A percentile compares a stretch with the other conserved stretches of the same genome.
Conservation (phyloP, 2,888 invertebrate species). For the Vesta saturnalis region DNA sequence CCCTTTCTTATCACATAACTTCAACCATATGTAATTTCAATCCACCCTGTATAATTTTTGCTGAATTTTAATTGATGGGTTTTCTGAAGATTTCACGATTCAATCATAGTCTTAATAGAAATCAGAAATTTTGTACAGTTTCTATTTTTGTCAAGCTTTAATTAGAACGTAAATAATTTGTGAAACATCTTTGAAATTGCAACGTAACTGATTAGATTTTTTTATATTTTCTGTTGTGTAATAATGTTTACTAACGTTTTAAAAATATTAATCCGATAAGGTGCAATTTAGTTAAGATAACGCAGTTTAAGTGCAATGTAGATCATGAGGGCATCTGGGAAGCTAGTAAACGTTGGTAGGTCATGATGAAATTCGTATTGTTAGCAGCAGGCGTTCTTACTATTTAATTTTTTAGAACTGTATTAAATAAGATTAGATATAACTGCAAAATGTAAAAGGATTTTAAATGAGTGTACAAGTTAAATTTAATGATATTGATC, state of each 20-base stretch:
- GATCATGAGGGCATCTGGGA: conserved; percentile 19
- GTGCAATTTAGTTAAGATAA: conserved; percentile 2
- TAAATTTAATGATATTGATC: conserved; percentile 28
- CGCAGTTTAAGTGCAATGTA: conserved; percentile 10
- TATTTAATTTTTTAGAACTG: neutral
- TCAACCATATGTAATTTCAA: too few species aligned
- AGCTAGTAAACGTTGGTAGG: conserved; percentile 7
- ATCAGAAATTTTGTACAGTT: too few species aligned
- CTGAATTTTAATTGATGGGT: too few species aligned
- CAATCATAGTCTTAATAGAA: too few species aligned
- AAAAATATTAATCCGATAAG: neutral
- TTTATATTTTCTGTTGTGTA: neutral
- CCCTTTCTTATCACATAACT: too few species aligned
- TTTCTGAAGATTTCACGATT: too few species aligned
- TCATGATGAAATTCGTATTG: neutral
- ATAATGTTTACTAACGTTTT: neutral
- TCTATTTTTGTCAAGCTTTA: too few species aligned
- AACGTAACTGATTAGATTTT: too few species aligned
- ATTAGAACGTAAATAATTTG: too few species aligned
- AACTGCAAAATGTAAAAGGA: neutral
- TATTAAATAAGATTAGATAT: neutral
- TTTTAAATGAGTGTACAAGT: neutral
- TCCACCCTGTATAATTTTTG: too few species aligned
- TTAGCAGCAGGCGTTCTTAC: neutral
- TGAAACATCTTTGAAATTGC: too few species aligned